Evolutionary conservation across 2,113 vertebrate genomes (phyloP), one percentile per base, ranked within the genome.

Genomic region (Maccullochella peelii): DNA sequence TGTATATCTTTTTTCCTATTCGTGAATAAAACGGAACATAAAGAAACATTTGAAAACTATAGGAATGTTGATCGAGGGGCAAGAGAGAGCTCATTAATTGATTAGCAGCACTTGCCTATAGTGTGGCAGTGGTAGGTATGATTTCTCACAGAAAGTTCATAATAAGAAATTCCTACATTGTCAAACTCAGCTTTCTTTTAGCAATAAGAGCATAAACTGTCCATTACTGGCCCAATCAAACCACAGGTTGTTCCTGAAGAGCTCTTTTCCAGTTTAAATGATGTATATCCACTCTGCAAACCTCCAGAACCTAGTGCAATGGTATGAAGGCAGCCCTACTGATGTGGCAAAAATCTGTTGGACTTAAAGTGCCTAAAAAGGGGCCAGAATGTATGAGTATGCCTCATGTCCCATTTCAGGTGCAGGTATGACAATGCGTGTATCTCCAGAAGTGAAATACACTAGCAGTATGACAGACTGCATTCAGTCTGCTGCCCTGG

Each of bases 401-500:
- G 11, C 11, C 63, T 52, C 23, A 18, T 10, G 23, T 40, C 33
- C 33, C 14, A 55, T 23, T 73, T 57, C 25, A 40, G 5, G 23
- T 57, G 3, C 36, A 58, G 2, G 5, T 15, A 6, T 40, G 42
- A 52, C 11, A 30, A 69, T 49, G 44, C 3, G 18, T 69, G 11
- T 2, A 5, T 72, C 70, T 25, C 15, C 25, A n/a, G 2, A 54
- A 57, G 36, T 38, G 21, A 54, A 55, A 38, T 55, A 18, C 20
- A 55, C 21, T 25, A 38, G 21, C 33, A 33, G 33, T 33, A 77
- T 73, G 44, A 84, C 44, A 55, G 42, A 59, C 44, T 55, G n/a
- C 58, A 71, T 72, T 72, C 73, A 89, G 47, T 77, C 40, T 77
- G 10, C 52, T 16, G 42, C 21, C 68, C 54, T 79, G 58, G 47